Evolutionary conservation across 2,888 invertebrate species (phyloP).

Genomic region (Prosopocoilus inquinatus): DNA sequence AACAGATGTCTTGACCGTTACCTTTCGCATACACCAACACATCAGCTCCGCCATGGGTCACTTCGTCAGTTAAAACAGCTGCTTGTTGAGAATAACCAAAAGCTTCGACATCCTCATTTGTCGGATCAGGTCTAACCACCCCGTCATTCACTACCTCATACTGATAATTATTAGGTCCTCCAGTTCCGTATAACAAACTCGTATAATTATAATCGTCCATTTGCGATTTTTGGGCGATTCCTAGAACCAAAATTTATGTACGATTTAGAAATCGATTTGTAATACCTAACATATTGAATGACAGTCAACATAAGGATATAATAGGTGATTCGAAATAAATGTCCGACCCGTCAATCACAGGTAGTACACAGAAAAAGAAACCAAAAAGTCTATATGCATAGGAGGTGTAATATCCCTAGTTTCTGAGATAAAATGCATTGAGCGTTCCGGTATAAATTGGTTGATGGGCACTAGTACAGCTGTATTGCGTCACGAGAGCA

Average conservation of each 20-base stretch:
- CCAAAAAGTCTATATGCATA: too few species aligned
- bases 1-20: constrained; percentile 33
- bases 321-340: too few species aligned
- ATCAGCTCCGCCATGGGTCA: constrained; percentile 81
- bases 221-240: constrained; percentile 62
- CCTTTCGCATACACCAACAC: constrained; percentile 81
- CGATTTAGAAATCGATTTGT: too few species aligned
- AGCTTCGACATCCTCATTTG: constrained; percentile 57
- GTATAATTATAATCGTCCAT: constrained; percentile 70
- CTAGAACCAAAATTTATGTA: constrained; percentile 40
- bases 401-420: too few species aligned
- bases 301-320: too few species aligned
- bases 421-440: too few species aligned
- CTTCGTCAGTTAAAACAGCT: constrained; percentile 68
- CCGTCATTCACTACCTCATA: constrained; percentile 44
- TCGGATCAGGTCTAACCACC: constrained; percentile 62
- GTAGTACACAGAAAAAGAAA: too few species aligned
- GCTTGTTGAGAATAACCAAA: constrained; percentile 74
- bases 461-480: too few species aligned
- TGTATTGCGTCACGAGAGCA: too few species aligned
- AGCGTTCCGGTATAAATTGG: too few species aligned
- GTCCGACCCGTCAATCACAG: too few species aligned
- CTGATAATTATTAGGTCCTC: constrained; percentile 68
- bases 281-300: too few species aligned
- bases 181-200: constrained; percentile 74